phyloP scores from a whole-genome alignment of 2,797 vertebrate species.

The Rhabdophis nuchalis region DNA sequence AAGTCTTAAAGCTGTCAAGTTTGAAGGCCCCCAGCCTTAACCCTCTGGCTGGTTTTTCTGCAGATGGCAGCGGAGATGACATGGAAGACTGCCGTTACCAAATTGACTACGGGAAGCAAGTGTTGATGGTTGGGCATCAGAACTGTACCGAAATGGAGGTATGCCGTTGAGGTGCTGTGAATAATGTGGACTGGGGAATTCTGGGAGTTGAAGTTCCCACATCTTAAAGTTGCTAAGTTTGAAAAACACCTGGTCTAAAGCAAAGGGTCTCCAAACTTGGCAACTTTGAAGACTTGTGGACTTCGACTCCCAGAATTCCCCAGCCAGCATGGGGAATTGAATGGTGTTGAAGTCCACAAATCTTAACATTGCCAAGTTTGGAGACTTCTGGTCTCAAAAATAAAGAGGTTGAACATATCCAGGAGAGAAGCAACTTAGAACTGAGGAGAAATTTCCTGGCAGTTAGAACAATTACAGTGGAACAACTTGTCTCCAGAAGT shows the following conservation, averaged over 20 bases:
- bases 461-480: not conserved
- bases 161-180: not conserved
- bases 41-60: not conserved
- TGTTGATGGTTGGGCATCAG: conserved; percentile 30
- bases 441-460: not conserved
- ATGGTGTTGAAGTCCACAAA: not conserved
- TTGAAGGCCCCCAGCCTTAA: not conserved
- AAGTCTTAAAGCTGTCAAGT: too few relatives aligned
- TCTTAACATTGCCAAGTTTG: not conserved
- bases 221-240: not conserved
- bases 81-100: conserved; percentile 38
- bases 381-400: not conserved
- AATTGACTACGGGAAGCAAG: conserved; percentile 37
- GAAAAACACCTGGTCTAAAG: not conserved
- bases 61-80: conserved; percentile 47
- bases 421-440: not conserved
- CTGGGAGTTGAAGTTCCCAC: not conserved
- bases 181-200: not conserved
- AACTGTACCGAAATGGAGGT: conserved; percentile 50
- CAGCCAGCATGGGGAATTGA: not conserved
- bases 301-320: not conserved
- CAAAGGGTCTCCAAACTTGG: not conserved
- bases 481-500: too few relatives aligned
- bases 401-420: not conserved
- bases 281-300: not conserved